Evolutionary conservation across 92 coral and sea anemone genomes (phyloP), one percentile per base, ranked within the genome.

Genomic region (Palythoa grandiflora): DNA sequence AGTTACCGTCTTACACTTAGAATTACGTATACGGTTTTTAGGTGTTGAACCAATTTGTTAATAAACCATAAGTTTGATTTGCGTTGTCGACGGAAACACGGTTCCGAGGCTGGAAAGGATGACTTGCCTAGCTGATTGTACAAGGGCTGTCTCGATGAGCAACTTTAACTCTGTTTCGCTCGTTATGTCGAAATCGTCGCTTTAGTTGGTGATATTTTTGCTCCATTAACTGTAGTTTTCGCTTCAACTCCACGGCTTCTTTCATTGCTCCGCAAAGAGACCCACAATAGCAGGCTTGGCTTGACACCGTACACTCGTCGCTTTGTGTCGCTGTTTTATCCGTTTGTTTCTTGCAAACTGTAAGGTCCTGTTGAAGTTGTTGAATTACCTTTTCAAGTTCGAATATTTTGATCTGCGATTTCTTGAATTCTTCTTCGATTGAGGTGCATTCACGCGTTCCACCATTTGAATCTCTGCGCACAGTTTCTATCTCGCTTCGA

Each of bases 241-340:
- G 91, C 79, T 95, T 97, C 8, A 97, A 72, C 38, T 97, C 98
- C 3, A 94, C 93, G 47, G 96, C 91, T 78, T 97, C 99, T 81
- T 95, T 95, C 99, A 97, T 97, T 52, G 99, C 98, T 5, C 96
- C 95, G 87, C 99, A 97, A 39, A 96, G 93, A 8, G 98, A 95
- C 1, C 98, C 98, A 60, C 98, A 95, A 74, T 95, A 95, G 70
- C 98, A 95, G 9, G 93, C 92, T 57, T 93, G 98, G 14, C 92
- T 95, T 10, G 87, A 39, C 9, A 44, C 76, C 21, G 71, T 87
- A 40, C 80, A 86, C 44, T 74, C 90, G 3, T 79, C 88, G 15
- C 75, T 77, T 15, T 86, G 83, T 14, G 86, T 87, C 65, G 77
- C 51, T 7, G 75, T 37, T 37, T 84, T 53, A 17, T 75, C 90